Conservation (phyloP, 2,797 vertebrate genomes). For the Petrocephalus sullivani region DNA sequence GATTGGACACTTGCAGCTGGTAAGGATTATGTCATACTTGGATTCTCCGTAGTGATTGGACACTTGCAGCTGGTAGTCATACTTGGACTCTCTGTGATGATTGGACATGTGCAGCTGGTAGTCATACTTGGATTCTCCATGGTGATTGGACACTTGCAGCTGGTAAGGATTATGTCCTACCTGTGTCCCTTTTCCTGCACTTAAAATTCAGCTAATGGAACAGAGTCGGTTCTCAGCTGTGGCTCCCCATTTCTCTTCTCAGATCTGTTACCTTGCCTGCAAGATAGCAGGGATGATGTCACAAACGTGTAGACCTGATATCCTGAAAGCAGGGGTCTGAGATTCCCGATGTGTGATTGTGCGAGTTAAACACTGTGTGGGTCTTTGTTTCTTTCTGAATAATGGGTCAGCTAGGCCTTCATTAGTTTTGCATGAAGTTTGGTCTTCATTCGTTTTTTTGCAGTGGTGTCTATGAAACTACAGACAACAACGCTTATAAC, state of each 20-base stretch:
- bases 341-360: neutral
- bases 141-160: neutral
- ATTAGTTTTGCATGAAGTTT: constrained; percentile 30
- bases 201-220: neutral
- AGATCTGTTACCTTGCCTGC: neutral
- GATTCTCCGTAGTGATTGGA: neutral
- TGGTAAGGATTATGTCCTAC: neutral
- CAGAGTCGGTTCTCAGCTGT: neutral
- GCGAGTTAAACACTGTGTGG: neutral
- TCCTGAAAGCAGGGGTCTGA: neutral
- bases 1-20: no score
- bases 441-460: constrained; percentile 21
- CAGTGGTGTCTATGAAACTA: neutral
- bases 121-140: neutral
- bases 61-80: neutral
- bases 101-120: neutral
- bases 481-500: neutral
- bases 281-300: neutral
- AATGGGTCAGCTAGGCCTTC: neutral
- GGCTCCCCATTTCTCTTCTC: neutral
- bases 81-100: neutral
- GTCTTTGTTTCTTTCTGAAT: neutral
- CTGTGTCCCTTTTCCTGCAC: neutral
- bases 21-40: no score
- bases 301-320: neutral